Conservation (phyloP, 2,113 vertebrate species). For the Ammodytes marinus region DNA sequence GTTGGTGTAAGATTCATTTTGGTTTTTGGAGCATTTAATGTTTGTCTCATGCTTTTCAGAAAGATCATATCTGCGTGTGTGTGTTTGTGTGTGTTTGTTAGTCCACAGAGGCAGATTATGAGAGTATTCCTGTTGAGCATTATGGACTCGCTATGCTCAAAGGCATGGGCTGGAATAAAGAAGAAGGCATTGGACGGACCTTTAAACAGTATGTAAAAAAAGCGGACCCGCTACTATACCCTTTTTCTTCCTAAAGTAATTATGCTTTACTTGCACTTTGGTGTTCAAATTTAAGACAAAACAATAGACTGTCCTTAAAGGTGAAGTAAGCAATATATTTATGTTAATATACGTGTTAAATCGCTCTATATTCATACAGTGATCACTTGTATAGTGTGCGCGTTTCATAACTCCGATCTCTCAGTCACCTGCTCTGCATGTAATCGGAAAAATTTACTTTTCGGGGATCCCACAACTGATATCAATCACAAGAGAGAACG, state of each 20-base stretch:
- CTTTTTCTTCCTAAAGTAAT: background rate
- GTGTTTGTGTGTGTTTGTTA: constrained; percentile 61
- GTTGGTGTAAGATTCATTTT: background rate
- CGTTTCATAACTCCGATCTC: too few relatives aligned
- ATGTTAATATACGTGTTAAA: too few relatives aligned
- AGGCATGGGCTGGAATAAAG: constrained; percentile 94
- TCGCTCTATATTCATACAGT: too few relatives aligned
- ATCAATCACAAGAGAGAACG: too few relatives aligned
- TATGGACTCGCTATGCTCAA: constrained; percentile 93
- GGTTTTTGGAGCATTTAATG: constrained; percentile 2
- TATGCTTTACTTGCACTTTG: background rate
- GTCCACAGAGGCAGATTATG: constrained; percentile 91
- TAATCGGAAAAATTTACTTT: too few relatives aligned
- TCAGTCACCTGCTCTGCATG: too few relatives aligned
- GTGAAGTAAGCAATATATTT: too few relatives aligned
- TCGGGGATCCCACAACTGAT: too few relatives aligned
- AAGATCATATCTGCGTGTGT: background rate
- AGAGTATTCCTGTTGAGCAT: constrained; percentile 88
- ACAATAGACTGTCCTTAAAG: background rate
- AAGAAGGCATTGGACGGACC: constrained; percentile 90
- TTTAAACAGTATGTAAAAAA: constrained; percentile 89
- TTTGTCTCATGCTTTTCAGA: background rate
- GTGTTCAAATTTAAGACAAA: background rate
- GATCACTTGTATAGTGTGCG: too few relatives aligned
- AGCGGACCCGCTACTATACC: background rate